Evolutionary conservation across 1,140 invertebrate genomes (phyloP).

Genomic region (Sarcophaga peregrina): DNA sequence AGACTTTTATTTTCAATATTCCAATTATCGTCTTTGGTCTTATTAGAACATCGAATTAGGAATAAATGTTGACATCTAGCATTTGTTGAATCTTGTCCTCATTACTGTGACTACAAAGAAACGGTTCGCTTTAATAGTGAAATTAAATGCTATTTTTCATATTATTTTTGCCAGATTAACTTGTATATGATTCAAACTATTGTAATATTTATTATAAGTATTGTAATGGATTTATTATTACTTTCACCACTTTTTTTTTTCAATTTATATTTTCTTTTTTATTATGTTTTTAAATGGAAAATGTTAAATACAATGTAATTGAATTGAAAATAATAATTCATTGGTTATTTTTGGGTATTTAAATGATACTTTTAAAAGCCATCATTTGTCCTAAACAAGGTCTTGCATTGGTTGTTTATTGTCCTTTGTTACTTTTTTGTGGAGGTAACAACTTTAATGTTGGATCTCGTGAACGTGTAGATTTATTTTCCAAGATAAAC

Average conservation of each 20-base stretch:
- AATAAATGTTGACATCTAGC: no score
- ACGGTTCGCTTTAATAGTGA: no score
- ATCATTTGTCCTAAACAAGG: neutral
- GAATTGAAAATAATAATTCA: neutral
- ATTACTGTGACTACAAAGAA: no score
- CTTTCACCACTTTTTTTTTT: neutral
- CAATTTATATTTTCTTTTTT: neutral
- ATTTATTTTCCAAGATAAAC: neutral
- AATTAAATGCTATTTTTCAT: neutral
- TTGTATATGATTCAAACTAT: neutral
- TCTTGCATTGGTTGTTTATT: neutral
- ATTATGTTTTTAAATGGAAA: neutral
- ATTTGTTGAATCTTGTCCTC: no score
- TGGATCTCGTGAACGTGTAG: slow-evolving; percentile 3
- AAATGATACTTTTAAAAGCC: slow-evolving; percentile 28
- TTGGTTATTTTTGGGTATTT: slow-evolving; percentile 15
- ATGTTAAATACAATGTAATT: no score
- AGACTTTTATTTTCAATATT: no score
- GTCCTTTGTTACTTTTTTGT: neutral
- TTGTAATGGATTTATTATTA: neutral
- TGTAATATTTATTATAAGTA: neutral
- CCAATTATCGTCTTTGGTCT: no score
- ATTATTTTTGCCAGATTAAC: neutral
- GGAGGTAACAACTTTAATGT: neutral
- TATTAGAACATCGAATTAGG: no score